These are phyloP conservation scores for Acanthococcus lagerstroemiae DNA, from an alignment of 2,888 invertebrate genomes.

Conservation along the genomic window DNA sequence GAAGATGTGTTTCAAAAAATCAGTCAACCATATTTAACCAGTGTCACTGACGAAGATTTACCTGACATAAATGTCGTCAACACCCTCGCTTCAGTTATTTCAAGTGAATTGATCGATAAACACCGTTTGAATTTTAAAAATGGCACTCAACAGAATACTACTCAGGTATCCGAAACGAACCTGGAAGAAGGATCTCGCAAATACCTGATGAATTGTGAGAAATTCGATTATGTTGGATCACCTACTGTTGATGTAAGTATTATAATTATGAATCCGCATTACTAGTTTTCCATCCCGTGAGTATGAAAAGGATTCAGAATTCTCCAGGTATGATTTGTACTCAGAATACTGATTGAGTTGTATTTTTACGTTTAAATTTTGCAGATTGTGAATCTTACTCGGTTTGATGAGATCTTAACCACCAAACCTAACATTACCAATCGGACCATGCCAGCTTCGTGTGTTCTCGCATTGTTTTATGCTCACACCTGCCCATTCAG, in stretches of 20 bases:
- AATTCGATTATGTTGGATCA: conserved; percentile 22
- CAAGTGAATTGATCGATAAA: conserved; percentile 9
- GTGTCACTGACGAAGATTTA: conserved; percentile 24
- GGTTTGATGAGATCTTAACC: conserved; percentile 36
- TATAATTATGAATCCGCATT: too few relatives aligned
- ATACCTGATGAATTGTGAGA: conserved; percentile 20
- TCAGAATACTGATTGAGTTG: neutral
- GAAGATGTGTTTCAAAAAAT: conserved; percentile 24
- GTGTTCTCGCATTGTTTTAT: conserved; percentile 77
- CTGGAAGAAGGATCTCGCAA: conserved; percentile 8
- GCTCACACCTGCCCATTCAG: conserved; percentile 85
- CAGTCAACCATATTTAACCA: conserved; percentile 22
- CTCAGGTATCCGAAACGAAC: neutral
- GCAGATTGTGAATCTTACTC: conserved; percentile 38
- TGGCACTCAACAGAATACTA: neutral
- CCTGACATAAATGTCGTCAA: conserved; percentile 21
- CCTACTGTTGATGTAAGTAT: conserved; percentile 27
- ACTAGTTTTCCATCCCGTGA: too few relatives aligned
- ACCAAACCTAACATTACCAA: conserved; percentile 37
- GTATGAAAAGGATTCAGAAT: too few relatives aligned
- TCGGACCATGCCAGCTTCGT: conserved; percentile 46
- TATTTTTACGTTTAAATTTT: too few relatives aligned
- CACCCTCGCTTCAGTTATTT: conserved; percentile 12
- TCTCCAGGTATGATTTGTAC: too few relatives aligned
- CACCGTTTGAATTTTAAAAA: conserved; percentile 7